These are phyloP conservation scores for Apodemus agrarius DNA, from an alignment of 2,797 vertebrate species.

Conservation along the genomic window DNA sequence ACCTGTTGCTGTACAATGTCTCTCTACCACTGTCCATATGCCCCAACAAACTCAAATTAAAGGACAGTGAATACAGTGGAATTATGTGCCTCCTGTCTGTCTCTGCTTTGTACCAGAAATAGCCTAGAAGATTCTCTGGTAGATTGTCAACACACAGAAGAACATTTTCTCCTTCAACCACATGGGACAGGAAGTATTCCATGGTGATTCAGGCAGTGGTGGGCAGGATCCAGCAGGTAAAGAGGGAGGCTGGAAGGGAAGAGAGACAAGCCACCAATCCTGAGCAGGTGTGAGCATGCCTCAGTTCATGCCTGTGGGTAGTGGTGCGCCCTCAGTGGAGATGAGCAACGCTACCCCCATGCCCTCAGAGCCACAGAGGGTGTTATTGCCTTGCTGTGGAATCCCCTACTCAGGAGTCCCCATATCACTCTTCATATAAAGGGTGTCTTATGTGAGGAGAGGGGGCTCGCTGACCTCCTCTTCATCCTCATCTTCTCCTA, in stretches of 20 bases:
- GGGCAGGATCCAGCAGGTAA: not conserved
- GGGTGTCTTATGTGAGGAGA: not conserved
- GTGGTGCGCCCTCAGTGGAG: too few species aligned
- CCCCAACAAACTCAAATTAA: accelerated
- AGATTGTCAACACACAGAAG: not conserved
- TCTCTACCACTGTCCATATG: not conserved
- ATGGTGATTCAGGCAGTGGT: not conserved
- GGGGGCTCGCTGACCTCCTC: too few species aligned
- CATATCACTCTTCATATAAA: too few species aligned
- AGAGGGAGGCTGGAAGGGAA: not conserved
- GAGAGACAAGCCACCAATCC: too few species aligned
- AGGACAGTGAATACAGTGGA: not conserved
- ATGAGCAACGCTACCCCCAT: not conserved
- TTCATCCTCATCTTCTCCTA: too few species aligned
- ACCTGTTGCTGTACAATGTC: not conserved
- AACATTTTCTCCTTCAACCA: not conserved
- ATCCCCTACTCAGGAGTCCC: not conserved
- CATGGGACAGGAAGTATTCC: not conserved
- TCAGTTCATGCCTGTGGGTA: not conserved
- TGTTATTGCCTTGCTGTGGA: not conserved
- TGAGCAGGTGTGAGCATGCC: not conserved
- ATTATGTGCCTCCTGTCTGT: not conserved
- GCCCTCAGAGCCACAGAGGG: not conserved
- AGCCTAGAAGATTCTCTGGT: not conserved
- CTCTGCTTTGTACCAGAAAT: not conserved